Evolutionary conservation across 1,140 invertebrate species (phyloP).

Genomic region (Cydia strobilella): DNA sequence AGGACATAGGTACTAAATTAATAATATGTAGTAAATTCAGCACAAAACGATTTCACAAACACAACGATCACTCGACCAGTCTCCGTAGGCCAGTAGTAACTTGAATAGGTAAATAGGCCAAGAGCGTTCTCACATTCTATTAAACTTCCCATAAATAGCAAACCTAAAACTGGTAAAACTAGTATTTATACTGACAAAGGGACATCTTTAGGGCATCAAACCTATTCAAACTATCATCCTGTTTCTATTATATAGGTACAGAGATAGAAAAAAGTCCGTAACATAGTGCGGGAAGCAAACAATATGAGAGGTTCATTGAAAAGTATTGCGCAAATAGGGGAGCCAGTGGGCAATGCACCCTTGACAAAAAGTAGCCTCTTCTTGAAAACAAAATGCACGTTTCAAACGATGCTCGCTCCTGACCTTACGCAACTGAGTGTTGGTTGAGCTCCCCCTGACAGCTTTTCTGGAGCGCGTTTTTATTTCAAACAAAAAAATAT

Average conservation of each 20-base stretch:
- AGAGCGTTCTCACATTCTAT: slow-evolving; percentile 28
- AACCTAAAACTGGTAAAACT: slow-evolving; percentile 27
- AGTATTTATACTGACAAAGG: slow-evolving; percentile 4
- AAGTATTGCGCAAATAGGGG: slow-evolving; percentile 70
- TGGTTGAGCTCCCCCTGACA: slow-evolving; percentile 32
- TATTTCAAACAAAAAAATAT: background rate
- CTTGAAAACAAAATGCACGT: slow-evolving; percentile 53
- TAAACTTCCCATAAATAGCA: slow-evolving; percentile 16
- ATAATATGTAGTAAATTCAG: background rate
- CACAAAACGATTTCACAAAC: slow-evolving; percentile 3
- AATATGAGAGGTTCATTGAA: slow-evolving; percentile 60
- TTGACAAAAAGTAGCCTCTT: slow-evolving; percentile 57
- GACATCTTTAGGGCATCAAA: slow-evolving; percentile 14
- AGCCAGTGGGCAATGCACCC: slow-evolving; percentile 46
- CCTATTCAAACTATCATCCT: slow-evolving; percentile 44
- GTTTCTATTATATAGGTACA: slow-evolving; percentile 54
- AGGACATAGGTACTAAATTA: background rate
- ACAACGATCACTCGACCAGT: slow-evolving; percentile 1
- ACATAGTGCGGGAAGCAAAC: slow-evolving; percentile 45
- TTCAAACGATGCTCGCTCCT: slow-evolving; percentile 43
- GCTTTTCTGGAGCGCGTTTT: slow-evolving; percentile 2
- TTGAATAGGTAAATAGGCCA: slow-evolving; percentile 29
- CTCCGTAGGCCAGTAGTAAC: background rate
- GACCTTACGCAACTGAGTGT: slow-evolving; percentile 57
- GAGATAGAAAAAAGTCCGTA: slow-evolving; percentile 35